Conservation (phyloP, 2,797 vertebrate genomes). For the Pelodytes ibericus region DNA sequence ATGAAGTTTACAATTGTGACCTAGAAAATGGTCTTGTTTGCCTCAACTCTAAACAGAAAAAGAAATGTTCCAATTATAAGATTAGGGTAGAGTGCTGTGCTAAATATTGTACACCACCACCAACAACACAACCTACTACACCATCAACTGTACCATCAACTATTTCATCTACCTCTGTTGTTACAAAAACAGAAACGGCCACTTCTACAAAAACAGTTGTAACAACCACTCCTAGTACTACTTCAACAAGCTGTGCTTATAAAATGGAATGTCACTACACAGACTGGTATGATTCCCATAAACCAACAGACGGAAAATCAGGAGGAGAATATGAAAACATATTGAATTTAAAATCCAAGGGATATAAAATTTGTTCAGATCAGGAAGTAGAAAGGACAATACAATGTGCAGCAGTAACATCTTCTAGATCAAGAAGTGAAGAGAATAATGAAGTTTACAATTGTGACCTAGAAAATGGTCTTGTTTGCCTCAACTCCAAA, state of each 20-base stretch:
- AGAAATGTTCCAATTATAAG: constrained; percentile 70
- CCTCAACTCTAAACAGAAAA: constrained; percentile 56
- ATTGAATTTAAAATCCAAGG: background rate
- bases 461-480: constrained; percentile 43
- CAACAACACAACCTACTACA: accelerated
- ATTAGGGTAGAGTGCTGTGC: constrained; percentile 67
- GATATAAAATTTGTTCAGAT: constrained; percentile 1
- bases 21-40: constrained; percentile 62
- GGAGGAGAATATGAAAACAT: background rate
- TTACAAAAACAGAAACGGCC: background rate
- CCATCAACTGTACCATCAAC: background rate
- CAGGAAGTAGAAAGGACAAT: background rate
- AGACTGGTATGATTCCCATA: background rate
- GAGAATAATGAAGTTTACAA: background rate
- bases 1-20: background rate
- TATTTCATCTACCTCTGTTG: accelerated
- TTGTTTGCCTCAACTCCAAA: constrained; percentile 65
- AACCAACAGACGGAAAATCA: background rate
- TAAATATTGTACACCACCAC: background rate
- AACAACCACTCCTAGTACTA: background rate
- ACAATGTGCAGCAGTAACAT: background rate
- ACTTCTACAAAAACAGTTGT: background rate
- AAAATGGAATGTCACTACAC: constrained; percentile 4
- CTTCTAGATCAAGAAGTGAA: background rate
- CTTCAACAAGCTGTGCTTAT: constrained; percentile 21